Percentiles rank a stretch among this genome's conserved stretches.
Conservation (phyloP, 1,140 invertebrate genomes). For the Achroia grisella region DNA sequence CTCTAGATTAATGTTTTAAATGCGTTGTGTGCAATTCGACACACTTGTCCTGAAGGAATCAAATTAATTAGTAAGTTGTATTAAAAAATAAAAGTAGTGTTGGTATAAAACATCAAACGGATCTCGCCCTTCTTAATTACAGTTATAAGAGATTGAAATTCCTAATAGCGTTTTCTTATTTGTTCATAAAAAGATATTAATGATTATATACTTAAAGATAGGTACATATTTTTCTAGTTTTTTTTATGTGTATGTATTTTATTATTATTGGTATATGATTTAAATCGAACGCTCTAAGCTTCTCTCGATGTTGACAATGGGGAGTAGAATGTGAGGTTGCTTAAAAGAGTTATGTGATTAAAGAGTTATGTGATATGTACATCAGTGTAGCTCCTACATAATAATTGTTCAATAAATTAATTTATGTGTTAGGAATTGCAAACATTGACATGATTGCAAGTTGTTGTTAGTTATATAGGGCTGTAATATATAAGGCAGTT, state of each 20-base stretch:
- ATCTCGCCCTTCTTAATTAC: conserved; percentile 10
- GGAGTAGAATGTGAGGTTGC: too few species aligned
- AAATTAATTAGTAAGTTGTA: conserved; percentile 55
- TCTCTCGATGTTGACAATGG: too few species aligned
- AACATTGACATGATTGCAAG: too few species aligned
- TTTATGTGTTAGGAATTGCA: too few species aligned
- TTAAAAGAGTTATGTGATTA: too few species aligned
- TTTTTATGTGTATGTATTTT: background rate
- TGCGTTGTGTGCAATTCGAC: conserved; percentile 21
- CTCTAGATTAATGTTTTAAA: conserved; percentile 41
- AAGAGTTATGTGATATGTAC: too few species aligned
- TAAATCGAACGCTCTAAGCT: too few species aligned
- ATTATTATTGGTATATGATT: too few species aligned
- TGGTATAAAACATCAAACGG: background rate
- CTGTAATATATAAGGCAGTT: too few species aligned
- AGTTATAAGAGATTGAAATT: conserved; percentile 5
- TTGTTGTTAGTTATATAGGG: too few species aligned
- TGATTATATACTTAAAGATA: background rate
- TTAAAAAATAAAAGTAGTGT: conserved; percentile 10
- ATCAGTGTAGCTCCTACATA: too few species aligned
- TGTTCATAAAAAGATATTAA: background rate
- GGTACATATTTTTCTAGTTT: background rate
- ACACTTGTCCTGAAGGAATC: conserved; percentile 33
- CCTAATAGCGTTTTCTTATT: background rate
- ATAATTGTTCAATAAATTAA: too few species aligned